Percentiles rank a stretch among this genome's conserved stretches.
Evolutionary conservation across 2,888 invertebrate genomes (phyloP).

Genomic region (Silvanus unidentatus): DNA sequence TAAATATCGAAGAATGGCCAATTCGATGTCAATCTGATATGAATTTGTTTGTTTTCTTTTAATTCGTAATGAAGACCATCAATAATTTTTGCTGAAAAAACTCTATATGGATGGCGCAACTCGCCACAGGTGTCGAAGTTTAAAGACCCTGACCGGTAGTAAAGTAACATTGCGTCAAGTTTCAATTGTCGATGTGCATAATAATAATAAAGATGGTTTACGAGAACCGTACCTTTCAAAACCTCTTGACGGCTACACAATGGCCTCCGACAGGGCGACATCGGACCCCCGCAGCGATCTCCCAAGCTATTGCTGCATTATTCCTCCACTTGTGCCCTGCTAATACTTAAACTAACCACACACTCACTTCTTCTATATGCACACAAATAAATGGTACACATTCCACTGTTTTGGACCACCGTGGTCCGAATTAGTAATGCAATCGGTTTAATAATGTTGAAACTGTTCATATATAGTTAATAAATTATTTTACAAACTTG

Average conservation of each 20-base stretch:
- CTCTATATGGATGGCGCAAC: conserved; percentile 13
- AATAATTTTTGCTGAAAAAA: background rate
- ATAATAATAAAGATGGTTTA: conserved; percentile 47
- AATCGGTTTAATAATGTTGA: conserved; percentile 23
- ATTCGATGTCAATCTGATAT: too few relatives aligned
- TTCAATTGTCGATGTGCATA: conserved; percentile 36
- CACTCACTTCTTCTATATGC: background rate
- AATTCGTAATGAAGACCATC: too few relatives aligned
- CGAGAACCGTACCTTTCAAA: conserved; percentile 38
- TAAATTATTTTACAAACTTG: conserved; percentile 17
- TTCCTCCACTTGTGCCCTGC: conserved; percentile 15
- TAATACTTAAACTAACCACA: background rate
- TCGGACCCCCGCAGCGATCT: conserved; percentile 33
- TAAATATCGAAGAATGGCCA: too few relatives aligned
- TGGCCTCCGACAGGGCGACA: conserved; percentile 43
- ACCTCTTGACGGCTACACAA: conserved; percentile 46
- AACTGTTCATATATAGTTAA: conserved; percentile 21
- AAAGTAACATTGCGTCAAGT: conserved; percentile 37
- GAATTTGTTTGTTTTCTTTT: too few relatives aligned
- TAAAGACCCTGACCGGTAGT: conserved; percentile 22
- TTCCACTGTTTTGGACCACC: conserved; percentile 18
- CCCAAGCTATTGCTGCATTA: conserved; percentile 11
- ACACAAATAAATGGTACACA: too few relatives aligned
- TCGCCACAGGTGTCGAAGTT: conserved; percentile 20
- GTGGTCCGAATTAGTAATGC: conserved; percentile 22